Percentiles rank a stretch among this genome's conserved stretches.
These are phyloP conservation scores for Sycophila sp. DNA, from an alignment of 1,140 invertebrate species.

Conservation along the genomic window DNA sequence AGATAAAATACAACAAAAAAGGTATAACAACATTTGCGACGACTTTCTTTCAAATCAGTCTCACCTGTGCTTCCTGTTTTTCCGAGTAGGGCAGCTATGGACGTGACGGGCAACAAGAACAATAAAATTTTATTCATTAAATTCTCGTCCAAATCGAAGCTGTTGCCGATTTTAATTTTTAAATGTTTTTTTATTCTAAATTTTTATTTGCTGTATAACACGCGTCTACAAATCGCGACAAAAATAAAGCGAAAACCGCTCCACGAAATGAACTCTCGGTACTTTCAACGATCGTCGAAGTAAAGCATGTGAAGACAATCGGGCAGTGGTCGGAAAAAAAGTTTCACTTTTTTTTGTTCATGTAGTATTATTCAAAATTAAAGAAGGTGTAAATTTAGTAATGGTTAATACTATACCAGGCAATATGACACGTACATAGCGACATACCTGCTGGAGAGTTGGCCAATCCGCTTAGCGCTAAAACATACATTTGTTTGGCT, in stretches of 20 bases:
- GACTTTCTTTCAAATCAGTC: constrained; percentile 38
- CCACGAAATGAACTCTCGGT: too few species aligned
- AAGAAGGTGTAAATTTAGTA: constrained; percentile 60
- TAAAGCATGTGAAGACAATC: background rate
- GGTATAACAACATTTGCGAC: constrained; percentile 14
- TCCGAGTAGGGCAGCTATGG: constrained; percentile 63
- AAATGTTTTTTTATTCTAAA: too few species aligned
- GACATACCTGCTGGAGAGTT: constrained; percentile 68
- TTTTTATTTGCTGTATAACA: background rate
- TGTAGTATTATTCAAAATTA: constrained; percentile 2
- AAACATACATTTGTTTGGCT: constrained; percentile 57
- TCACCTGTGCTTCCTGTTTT: constrained; percentile 66
- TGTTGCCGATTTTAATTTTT: too few species aligned
- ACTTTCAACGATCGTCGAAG: background rate
- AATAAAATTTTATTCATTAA: constrained; percentile 44
- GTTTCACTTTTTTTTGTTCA: background rate
- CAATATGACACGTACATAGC: constrained; percentile 67
- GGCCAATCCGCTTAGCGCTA: constrained; percentile 68
- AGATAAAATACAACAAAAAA: constrained; percentile 24
- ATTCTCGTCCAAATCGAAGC: constrained; percentile 35
- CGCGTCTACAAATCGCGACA: background rate
- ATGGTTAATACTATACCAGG: constrained; percentile 66
- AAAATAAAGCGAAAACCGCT: constrained; percentile 16
- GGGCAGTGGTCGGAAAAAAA: too few species aligned
- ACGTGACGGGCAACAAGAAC: constrained; percentile 50